phyloP scores from a whole-genome alignment of 2,888 invertebrate genomes.

The Spicauda simplicius region DNA sequence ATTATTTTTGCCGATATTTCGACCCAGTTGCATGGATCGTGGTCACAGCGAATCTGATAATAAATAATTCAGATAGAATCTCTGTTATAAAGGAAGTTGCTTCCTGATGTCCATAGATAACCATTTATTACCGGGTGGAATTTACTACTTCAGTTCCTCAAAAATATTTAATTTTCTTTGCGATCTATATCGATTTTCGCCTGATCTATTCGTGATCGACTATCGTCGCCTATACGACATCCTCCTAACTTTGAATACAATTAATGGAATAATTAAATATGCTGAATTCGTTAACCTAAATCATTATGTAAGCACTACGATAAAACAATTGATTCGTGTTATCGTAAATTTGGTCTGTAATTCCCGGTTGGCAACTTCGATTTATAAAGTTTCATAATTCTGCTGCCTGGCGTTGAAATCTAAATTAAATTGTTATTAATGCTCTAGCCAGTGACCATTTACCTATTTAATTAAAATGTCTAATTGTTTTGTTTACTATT shows the following conservation, averaged over 20 bases:
- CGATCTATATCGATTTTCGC: not conserved
- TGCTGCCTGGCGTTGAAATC: constrained; percentile 6
- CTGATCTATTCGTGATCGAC: too few species aligned
- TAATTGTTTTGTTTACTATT: too few species aligned
- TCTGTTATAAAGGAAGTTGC: too few species aligned
- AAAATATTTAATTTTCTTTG: too few species aligned
- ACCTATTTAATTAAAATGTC: too few species aligned
- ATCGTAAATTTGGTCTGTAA: constrained; percentile 29
- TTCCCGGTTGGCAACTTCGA: constrained; percentile 4
- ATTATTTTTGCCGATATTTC: too few species aligned
- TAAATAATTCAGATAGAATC: too few species aligned
- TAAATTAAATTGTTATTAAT: constrained; percentile 10
- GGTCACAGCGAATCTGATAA: too few species aligned
- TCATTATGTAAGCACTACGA: constrained; percentile 22
- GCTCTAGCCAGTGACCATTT: not conserved
- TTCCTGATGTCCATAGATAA: too few species aligned
- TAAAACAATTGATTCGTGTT: constrained; percentile 32
- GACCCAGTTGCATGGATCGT: too few species aligned
- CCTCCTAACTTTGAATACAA: constrained; percentile 9
- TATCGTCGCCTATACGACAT: not conserved
- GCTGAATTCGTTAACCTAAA: constrained; percentile 34
- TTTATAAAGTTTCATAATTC: constrained; percentile 7
- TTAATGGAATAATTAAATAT: constrained; percentile 35
- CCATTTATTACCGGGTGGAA: too few species aligned
- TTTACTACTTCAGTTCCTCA: too few species aligned